Evolutionary conservation across 2,797 vertebrate species (phyloP).

Genomic region (Holocentrus rufus): DNA sequence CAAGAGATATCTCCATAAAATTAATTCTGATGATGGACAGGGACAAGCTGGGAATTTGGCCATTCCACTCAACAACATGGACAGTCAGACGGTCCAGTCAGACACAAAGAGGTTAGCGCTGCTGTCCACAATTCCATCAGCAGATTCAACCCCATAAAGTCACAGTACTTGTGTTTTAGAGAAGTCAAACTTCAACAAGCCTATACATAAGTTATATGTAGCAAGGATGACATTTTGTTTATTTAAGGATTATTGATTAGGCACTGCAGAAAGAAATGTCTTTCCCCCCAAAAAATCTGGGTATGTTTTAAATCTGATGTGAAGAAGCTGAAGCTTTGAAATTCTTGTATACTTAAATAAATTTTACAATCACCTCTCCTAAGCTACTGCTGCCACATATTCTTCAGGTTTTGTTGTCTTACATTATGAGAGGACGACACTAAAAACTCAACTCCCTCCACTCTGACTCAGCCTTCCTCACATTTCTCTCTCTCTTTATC

Average conservation of each 20-base stretch:
- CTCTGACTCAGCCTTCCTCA: background rate
- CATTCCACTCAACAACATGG: conserved; percentile 69
- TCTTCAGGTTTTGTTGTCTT: conserved; percentile 5
- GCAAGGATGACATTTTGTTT: background rate
- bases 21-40: conserved; percentile 53
- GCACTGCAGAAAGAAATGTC: background rate
- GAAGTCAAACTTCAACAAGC: background rate
- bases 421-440: background rate
- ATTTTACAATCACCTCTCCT: conserved; percentile 9
- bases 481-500: background rate
- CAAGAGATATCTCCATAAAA: conserved; percentile 65
- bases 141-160: conserved; percentile 37
- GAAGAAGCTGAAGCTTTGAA: background rate
- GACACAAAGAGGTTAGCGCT: conserved; percentile 51
- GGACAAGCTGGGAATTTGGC: conserved; percentile 48
- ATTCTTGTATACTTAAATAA: conserved; percentile 12
- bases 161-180: background rate
- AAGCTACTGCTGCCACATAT: conserved; percentile 21
- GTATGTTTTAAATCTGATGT: conserved; percentile 10
- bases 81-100: conserved; percentile 64
- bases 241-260: background rate
- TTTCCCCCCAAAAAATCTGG: conserved; percentile 18
- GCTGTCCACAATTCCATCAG: conserved; percentile 63
- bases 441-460: background rate
- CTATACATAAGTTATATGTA: background rate